A percentile compares a stretch with the other conserved stretches of the same genome.
Evolutionary conservation across 2,888 invertebrate species (phyloP).

Genomic region (Eremobia ochroleuca): DNA sequence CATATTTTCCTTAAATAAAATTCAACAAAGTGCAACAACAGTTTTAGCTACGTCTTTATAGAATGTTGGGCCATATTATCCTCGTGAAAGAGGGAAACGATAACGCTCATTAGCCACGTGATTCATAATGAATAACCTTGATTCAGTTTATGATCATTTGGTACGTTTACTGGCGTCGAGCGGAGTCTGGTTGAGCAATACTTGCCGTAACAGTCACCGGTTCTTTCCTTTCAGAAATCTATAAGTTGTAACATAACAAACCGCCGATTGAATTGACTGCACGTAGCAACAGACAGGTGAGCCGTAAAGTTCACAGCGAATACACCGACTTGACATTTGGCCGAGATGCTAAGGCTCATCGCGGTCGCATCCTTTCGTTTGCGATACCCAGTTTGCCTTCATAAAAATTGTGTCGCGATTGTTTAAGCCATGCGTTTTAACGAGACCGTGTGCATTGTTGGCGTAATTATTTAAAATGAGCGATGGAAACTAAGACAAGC

Average conservation of each 20-base stretch:
- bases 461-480: constrained; percentile 80
- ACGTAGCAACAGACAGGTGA: constrained; percentile 64
- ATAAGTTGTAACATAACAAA: constrained; percentile 67
- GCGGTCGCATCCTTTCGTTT: constrained; percentile 86
- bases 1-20: constrained; percentile 68
- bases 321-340: constrained; percentile 84
- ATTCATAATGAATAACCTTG: constrained; percentile 78
- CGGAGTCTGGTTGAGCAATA: constrained; percentile 73
- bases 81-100: constrained; percentile 68
- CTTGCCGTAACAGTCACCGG: constrained; percentile 74
- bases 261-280: constrained; percentile 54
- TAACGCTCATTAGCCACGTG: constrained; percentile 73
- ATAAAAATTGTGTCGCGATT: constrained; percentile 81
- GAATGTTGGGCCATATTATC: constrained; percentile 15
- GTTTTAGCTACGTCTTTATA: constrained; percentile 20
- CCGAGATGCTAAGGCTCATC: constrained; percentile 74
- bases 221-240: constrained; percentile 74
- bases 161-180: constrained; percentile 70
- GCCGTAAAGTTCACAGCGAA: constrained; percentile 80
- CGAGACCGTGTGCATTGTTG: constrained; percentile 72
- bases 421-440: constrained; percentile 69
- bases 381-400: constrained; percentile 84
- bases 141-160: constrained; percentile 74
- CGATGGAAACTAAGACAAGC: constrained; percentile 82
- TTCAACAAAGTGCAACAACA: constrained; percentile 22